Percentiles rank a stretch among this genome's conserved stretches.
phyloP scores from a whole-genome alignment of 2,797 vertebrate species.

The Sylvilagus floridanus region DNA sequence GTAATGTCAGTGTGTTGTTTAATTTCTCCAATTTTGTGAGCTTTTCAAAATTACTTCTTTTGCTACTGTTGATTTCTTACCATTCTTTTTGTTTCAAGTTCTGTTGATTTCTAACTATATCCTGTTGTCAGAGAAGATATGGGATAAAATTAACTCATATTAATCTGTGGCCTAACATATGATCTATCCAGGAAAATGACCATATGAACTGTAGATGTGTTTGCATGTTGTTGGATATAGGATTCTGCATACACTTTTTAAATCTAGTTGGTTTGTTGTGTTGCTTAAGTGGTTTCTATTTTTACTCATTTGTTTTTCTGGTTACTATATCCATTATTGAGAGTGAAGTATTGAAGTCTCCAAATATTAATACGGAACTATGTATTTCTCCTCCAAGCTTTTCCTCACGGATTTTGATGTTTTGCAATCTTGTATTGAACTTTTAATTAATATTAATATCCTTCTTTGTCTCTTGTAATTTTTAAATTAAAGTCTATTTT shows the following conservation, averaged over 20 bases:
- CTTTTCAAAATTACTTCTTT: not conserved
- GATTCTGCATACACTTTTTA: not conserved
- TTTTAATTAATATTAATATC: not conserved
- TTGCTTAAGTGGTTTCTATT: not conserved
- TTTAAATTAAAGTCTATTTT: not conserved
- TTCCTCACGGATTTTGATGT: not conserved
- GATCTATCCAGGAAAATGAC: not conserved
- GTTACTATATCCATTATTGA: not conserved
- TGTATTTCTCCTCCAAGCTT: not conserved
- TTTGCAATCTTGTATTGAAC: not conserved
- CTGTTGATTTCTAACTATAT: not conserved
- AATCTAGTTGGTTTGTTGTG: not conserved
- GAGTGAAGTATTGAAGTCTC: not conserved
- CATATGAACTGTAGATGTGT: not conserved
- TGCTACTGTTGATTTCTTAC: not conserved
- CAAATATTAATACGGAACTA: not conserved
- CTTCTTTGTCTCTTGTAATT: not conserved
- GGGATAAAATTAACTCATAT: not conserved
- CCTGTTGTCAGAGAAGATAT: not conserved
- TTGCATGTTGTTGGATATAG: not conserved
- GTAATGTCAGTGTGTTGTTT: not conserved
- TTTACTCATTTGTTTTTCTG: not conserved
- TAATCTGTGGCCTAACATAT: not conserved
- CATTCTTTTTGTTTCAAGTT: not conserved
- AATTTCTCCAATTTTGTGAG: not conserved